Base-by-base conservation (phyloP, 2,888 invertebrate species). In the Dicranocentrus wangi region DNA sequence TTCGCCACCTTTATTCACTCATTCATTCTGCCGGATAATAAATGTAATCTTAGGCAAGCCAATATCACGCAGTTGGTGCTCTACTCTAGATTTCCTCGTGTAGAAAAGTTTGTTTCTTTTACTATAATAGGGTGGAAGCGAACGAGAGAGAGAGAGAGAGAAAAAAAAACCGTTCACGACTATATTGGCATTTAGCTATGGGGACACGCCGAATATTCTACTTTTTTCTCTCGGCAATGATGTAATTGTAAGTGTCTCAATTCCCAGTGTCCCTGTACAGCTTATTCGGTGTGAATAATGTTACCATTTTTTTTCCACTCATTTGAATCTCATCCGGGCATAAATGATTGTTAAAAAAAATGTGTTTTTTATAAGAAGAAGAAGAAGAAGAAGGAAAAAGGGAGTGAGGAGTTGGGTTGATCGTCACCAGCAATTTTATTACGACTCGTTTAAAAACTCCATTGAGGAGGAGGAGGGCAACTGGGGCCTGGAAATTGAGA, bases 291-390 rank as follows among this genome's bases (percentile, higher is more conserved):
- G 58, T 28, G 17, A 42, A 65, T 65, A 66, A 53, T 19, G 7
- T 27, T 2, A 60, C 21, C 21, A 43, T 42, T 21, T 63, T 42
- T 60, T 27, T 60, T 61, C 17, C n/a, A 25, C 80, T 58, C 80
- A 81, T 81, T 81, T 81, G 70, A 81, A 75, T 81, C 81, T 65
- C 75, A 75, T 81, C 81, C 75, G 23, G 23, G 47, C 60, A 71
- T 61, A 73, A 73, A 63, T 75, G 75, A 75, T 70, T 55, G 69
- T 68, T n/a, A n/a, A n/a, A n/a, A n/a, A 32, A 73, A 79, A 66
- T 66, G 66, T 71, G 32, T 28, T 27, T 61, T n/a, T 13, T 8
- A 39, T 39, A 39, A 39, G 13, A 7, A 7, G 17, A 8, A 42
- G 32, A 17, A 65, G 42, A 23, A 10, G n/a, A 25, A 28, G 27